Evolutionary conservation across 2,797 vertebrate genomes (phyloP).

Genomic region (Heterohyrax brucei): DNA sequence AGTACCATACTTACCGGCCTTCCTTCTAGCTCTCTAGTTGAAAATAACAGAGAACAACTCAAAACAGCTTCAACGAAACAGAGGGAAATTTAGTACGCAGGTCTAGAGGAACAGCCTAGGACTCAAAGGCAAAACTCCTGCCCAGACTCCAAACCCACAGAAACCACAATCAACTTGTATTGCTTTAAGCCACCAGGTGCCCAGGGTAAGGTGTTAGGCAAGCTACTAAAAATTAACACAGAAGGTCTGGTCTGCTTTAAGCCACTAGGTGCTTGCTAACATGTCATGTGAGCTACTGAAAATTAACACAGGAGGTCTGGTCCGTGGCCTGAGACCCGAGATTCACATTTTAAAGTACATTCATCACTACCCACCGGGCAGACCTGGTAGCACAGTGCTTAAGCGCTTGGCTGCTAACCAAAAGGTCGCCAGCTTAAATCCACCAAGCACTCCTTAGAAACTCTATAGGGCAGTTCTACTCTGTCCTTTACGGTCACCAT

Average conservation of each 20-base stretch:
- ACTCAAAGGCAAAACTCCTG: conserved; percentile 10
- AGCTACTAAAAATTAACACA: neutral
- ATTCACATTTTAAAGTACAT: neutral
- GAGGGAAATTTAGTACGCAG: neutral
- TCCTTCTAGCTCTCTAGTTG: conserved; percentile 5
- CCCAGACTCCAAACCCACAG: neutral
- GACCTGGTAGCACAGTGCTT: no score
- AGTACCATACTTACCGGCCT: conserved; percentile 16
- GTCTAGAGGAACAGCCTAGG: neutral
- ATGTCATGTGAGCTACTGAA: neutral
- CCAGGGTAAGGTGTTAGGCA: neutral
- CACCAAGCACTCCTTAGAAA: no score
- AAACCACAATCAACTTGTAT: neutral
- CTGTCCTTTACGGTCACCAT: no score
- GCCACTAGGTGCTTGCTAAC: neutral
- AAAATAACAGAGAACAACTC: conserved; percentile 73
- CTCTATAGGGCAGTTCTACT: no score
- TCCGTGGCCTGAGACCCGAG: neutral
- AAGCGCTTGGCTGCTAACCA: no score
- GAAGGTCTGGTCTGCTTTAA: neutral
- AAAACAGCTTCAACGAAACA: conserved; percentile 64
- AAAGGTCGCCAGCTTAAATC: no score
- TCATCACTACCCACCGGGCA: no score
- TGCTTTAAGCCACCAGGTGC: neutral
- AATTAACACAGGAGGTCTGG: neutral